phyloP scores from a whole-genome alignment of 2,113 vertebrate species.

The Eptesicus fuscus region DNA sequence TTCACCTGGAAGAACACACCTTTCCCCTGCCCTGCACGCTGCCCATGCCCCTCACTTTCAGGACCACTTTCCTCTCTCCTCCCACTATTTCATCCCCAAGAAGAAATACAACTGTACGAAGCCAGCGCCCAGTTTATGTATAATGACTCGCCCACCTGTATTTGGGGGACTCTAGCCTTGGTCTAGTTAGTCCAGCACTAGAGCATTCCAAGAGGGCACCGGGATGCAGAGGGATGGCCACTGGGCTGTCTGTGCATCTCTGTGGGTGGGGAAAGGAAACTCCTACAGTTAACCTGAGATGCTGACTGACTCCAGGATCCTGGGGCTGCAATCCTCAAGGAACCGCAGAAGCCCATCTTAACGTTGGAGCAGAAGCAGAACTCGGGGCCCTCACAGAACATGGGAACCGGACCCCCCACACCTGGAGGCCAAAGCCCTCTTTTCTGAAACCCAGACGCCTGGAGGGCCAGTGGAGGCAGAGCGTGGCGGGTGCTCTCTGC shows the following conservation, averaged over 20 bases:
- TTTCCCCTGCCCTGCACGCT: not conserved
- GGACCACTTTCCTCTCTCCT: not conserved
- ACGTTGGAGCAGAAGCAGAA: not conserved
- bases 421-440: not conserved
- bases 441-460: not conserved
- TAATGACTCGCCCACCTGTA: not conserved
- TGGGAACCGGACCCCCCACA: fast-evolving
- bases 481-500: fast-evolving
- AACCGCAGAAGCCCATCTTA: fast-evolving
- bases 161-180: conserved; percentile 47
- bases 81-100: not conserved
- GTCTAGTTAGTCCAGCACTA: not conserved
- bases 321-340: not conserved
- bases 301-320: conserved; percentile 38
- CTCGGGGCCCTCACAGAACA: not conserved
- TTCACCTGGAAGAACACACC: not conserved
- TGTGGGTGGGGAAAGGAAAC: conserved; percentile 65
- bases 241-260: conserved; percentile 67
- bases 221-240: conserved; percentile 48
- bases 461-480: not conserved
- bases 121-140: not conserved
- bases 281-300: conserved; percentile 67
- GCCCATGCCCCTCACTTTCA: not conserved
- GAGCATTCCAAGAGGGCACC: conserved; percentile 53
- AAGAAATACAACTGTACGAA: not conserved